Base-by-base conservation (phyloP, 2,888 invertebrate genomes). In the Pimpla rufipes region DNA sequence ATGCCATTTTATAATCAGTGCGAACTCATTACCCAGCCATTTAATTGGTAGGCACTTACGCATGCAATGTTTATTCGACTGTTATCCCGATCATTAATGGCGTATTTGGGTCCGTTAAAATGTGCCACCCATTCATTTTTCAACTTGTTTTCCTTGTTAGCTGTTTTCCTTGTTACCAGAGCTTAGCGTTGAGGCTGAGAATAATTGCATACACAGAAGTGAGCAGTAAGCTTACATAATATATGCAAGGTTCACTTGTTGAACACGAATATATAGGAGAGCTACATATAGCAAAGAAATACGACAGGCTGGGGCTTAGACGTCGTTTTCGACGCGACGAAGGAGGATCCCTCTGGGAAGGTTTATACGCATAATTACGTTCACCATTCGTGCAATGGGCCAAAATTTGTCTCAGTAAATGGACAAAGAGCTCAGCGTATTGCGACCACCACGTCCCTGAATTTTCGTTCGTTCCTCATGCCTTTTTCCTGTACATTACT, bases 371-470 rank as follows among this genome's bases (percentile, higher is more conserved):
- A 50, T 74, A 47, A 52, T 66, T 74, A 68, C 71, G 29, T 59
- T 42, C 37, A 68, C 67, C 50, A 50, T 82, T 79, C 62, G 55
- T 74, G 66, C 74, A 74, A 78, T 74, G 68, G 50, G n/a, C 18
- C 42, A 68, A 57, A 76, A 82, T 74, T 82, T 74, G 62, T 82
- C 73, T 82, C 52, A 11, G 37, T 47, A 40, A 55, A 18, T 21
- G 29, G 29, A 45, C 37, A 42, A 21, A 52, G n/a, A 77, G 45
- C 23, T 52, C 42, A 35, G 47, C 67, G 59, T 57, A 77, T 68
- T 73, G 23, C 35, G 55, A 29, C 42, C 78, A 84, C 79, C 68
- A 68, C 78, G 83, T 71, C 67, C 35, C 40, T 81, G 85, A 79
- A 81, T 79, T 70, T 67, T 64, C 70, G 66, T 42, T 81, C 68